Percentiles rank a stretch among this genome's conserved stretches.
These are phyloP conservation scores for Andricus quercusramuli DNA, from an alignment of 2,888 invertebrate genomes.

Conservation along the genomic window DNA sequence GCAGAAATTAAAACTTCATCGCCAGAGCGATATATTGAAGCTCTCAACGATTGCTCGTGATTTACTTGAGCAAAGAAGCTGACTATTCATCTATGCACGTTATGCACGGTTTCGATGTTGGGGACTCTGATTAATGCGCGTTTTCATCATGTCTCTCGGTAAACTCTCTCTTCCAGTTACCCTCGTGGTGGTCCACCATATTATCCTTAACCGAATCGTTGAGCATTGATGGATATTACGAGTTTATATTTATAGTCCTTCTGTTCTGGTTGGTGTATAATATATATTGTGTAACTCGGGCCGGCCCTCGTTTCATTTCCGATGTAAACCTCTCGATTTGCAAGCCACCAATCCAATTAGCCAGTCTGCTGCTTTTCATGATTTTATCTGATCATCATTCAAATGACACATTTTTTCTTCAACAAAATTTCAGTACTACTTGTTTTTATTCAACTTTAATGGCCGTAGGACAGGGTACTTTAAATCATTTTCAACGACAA, in stretches of 20 bases:
- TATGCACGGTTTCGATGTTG: conserved; percentile 60
- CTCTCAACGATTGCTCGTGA: conserved; percentile 28
- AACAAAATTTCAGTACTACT: too few relatives aligned
- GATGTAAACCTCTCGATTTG: not conserved
- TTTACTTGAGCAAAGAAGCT: conserved; percentile 27
- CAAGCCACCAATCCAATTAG: not conserved
- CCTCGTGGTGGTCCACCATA: conserved; percentile 65
- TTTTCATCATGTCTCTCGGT: conserved; percentile 56
- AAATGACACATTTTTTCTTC: too few relatives aligned
- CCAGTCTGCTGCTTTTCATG: not conserved
- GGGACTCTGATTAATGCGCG: conserved; percentile 65
- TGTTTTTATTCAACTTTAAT: too few relatives aligned
- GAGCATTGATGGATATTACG: conserved; percentile 66
- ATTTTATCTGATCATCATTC: not conserved
- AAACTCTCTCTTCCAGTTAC: conserved; percentile 48
- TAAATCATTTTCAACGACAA: too few relatives aligned
- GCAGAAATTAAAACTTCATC: conserved; percentile 36
- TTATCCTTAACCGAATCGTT: conserved; percentile 62
- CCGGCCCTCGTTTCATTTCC: conserved; percentile 15
- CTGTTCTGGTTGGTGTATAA: conserved; percentile 59
- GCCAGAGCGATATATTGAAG: conserved; percentile 35
- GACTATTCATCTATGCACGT: conserved; percentile 37
- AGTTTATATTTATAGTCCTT: conserved; percentile 52
- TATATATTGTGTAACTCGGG: not conserved
- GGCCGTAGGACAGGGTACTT: too few relatives aligned